Evolutionary conservation across 1,140 invertebrate genomes (phyloP).

Genomic region (Diploscapter pachys): DNA sequence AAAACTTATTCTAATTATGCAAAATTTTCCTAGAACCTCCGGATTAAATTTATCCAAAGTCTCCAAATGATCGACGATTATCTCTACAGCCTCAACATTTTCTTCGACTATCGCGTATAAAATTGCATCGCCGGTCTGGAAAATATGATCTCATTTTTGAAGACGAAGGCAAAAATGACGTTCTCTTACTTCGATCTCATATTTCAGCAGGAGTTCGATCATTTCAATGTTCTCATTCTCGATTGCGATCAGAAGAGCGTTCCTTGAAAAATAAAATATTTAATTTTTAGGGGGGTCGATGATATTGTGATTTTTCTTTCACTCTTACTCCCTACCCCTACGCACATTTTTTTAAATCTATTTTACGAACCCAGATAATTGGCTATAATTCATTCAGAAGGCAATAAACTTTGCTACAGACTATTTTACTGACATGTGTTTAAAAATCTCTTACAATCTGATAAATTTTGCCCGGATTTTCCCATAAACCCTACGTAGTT

Average conservation of each 20-base stretch:
- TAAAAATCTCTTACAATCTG: too few relatives aligned
- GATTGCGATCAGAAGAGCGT: conserved; percentile 81
- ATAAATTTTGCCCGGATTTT: too few relatives aligned
- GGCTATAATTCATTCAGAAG: too few relatives aligned
- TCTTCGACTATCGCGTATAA: conserved; percentile 88
- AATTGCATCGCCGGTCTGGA: conserved; percentile 76
- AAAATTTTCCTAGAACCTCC: conserved; percentile 16
- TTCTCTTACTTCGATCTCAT: conserved; percentile 68
- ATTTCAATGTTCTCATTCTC: conserved; percentile 94
- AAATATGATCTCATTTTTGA: neutral
- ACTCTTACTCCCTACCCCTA: neutral
- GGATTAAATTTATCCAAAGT: conserved; percentile 67
- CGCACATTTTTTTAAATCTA: neutral
- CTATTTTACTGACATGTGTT: too few relatives aligned
- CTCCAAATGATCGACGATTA: conserved; percentile 82
- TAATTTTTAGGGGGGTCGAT: neutral
- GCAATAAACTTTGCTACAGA: too few relatives aligned
- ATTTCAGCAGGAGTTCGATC: conserved; percentile 79
- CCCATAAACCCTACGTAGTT: too few relatives aligned
- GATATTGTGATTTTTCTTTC: neutral
- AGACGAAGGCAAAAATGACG: neutral
- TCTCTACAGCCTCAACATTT: conserved; percentile 88
- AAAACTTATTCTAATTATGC: neutral
- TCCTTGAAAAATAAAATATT: conserved; percentile 60
- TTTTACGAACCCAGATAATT: neutral